Evolutionary conservation across 2,113 vertebrate genomes (phyloP), one percentile per base, ranked within the genome.

Genomic region (Numida meleagris): DNA sequence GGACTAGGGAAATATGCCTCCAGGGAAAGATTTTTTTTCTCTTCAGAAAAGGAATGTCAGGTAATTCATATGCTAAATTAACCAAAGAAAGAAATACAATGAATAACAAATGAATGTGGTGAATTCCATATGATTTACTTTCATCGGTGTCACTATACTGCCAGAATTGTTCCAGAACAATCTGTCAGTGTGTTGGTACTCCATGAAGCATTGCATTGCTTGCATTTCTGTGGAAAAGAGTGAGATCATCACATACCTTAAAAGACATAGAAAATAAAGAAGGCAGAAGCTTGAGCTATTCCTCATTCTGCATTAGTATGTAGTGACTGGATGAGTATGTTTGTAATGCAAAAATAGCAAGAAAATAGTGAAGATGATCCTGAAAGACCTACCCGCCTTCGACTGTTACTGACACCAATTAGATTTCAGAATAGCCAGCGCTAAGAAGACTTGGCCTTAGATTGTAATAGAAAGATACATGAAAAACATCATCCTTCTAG

Each of bases 31-130:
- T 15, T 12, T n/a, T 42, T 14, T 8, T 57, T 84, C 23, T 62
- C 86, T 89, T 77, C 46, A 89, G 71, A 40, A 61, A 80, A 61
- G 31, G 67, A 90, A 84, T 8, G 25, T 14, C 94, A 86, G 46
- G 67, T 88, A 94, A 93, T 58, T 66, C 38, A 40, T 67, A 78
- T 10, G 36, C 9, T 73, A 76, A 95, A 63, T 81, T 90, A 94
- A 61, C 24, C 10, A 72, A 92, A 84, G 48, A 88, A 93, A 68
- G 53, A 93, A 88, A 94, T 89, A 38, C 19, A 51, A 36, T 55
- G 57, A 76, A 45, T 88, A 88, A 80, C 40, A 92, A 82, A 58
- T 73, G 12, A 94, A 86, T 45, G 80, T 63, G 31, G 40, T 61
- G 45, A 70, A 79, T 27, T 81, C 82, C 38, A 15, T 67, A 38